phyloP scores from a whole-genome alignment of 37 sponge, comb jelly and placozoan genomes.

The Oopsacas minuta region DNA sequence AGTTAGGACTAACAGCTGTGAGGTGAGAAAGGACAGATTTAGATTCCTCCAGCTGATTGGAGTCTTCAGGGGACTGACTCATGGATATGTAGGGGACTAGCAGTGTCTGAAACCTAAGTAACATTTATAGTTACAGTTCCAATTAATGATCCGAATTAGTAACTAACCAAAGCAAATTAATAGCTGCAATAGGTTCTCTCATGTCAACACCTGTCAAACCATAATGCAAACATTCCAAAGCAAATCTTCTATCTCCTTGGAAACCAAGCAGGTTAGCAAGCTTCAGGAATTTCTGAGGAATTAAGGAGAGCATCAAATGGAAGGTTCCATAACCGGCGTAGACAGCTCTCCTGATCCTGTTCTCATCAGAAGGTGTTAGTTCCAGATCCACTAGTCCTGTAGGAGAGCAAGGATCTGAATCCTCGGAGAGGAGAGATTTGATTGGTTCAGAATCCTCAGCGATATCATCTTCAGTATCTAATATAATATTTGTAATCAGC shows the following conservation, averaged over 20 bases:
- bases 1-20: background rate
- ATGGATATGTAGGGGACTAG: background rate
- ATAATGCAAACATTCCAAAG: constrained; percentile 64
- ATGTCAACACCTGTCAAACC: constrained; percentile 57
- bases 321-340: constrained; percentile 83
- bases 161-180: background rate
- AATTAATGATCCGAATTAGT: background rate
- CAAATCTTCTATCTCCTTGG: constrained; percentile 59
- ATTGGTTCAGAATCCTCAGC: too few species aligned
- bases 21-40: background rate
- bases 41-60: background rate
- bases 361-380: constrained; percentile 18
- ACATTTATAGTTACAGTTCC: background rate
- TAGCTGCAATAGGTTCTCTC: constrained; percentile 68
- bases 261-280: constrained; percentile 92
- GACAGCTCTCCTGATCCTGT: constrained; percentile 44
- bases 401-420: background rate
- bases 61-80: background rate
- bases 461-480: too few species aligned
- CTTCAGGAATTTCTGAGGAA: constrained; percentile 80
- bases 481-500: too few species aligned
- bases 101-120: background rate
- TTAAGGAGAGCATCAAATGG: constrained; percentile 81
- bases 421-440: too few species aligned
- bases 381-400: background rate